Percentiles rank a stretch among this genome's conserved stretches.
Conservation (phyloP, 2,113 vertebrate species). For the Craseonycteris thonglongyai region DNA sequence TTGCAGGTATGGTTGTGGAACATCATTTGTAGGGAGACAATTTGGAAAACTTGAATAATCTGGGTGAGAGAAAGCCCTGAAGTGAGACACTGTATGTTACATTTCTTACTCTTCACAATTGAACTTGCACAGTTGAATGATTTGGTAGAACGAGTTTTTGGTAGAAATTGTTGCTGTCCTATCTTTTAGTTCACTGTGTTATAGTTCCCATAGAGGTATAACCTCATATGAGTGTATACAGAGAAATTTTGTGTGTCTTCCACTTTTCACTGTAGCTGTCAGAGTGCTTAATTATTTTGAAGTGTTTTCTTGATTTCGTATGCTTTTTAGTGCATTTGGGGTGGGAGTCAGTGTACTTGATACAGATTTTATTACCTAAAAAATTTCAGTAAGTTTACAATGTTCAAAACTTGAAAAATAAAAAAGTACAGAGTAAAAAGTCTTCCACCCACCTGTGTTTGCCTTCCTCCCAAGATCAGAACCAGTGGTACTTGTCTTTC, state of each 20-base stretch:
- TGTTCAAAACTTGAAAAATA: neutral
- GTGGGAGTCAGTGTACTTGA: neutral
- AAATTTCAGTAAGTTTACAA: neutral
- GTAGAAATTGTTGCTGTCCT: neutral
- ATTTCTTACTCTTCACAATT: neutral
- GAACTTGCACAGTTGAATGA: neutral
- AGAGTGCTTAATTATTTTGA: slow-evolving; percentile 14
- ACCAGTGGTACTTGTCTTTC: neutral
- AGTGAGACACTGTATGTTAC: neutral
- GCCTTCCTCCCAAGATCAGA: neutral
- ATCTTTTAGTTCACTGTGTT: neutral
- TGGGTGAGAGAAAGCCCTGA: neutral
- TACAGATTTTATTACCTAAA: slow-evolving; percentile 6
- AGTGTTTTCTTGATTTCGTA: neutral
- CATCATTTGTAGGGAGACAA: neutral
- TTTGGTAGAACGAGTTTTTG: neutral
- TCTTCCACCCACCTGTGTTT: neutral
- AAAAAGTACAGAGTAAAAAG: neutral
- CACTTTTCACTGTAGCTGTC: neutral
- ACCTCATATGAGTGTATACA: neutral
- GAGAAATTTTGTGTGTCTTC: neutral
- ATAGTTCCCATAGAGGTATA: neutral
- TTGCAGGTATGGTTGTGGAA: neutral
- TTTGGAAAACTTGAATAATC: neutral
- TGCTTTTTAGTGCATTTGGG: neutral